Percentiles rank a stretch among this genome's conserved stretches.
Evolutionary conservation across 2,888 invertebrate genomes (phyloP).

Genomic region (Sinelater perroti): DNA sequence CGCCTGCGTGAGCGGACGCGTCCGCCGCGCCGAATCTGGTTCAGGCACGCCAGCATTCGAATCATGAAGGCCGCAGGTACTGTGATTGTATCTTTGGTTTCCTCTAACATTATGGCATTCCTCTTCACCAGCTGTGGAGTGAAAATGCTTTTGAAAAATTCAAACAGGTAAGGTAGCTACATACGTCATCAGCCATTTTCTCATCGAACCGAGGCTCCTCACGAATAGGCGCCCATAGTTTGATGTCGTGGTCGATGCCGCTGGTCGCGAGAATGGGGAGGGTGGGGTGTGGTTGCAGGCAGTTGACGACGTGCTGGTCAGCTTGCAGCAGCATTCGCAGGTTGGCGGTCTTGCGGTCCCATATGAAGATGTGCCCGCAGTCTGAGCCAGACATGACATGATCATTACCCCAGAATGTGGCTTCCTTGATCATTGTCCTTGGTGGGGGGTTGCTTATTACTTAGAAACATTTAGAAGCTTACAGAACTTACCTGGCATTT

Average conservation of each 20-base stretch:
- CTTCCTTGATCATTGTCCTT: conserved; percentile 86
- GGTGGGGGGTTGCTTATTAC: too few relatives aligned
- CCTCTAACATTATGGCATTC: conserved; percentile 85
- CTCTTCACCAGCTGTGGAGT: conserved; percentile 72
- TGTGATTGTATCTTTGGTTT: conserved; percentile 86
- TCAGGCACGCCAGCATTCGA: conserved; percentile 74
- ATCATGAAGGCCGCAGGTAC: conserved; percentile 90
- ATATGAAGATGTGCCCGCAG: conserved; percentile 86
- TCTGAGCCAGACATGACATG: conserved; percentile 89
- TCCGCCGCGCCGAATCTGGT: conserved; percentile 67
- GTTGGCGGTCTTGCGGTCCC: conserved; percentile 76
- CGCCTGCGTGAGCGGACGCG: conserved; percentile 40
- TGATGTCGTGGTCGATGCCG: conserved; percentile 89
- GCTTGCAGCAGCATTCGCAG: conserved; percentile 80
- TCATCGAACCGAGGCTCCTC: conserved; percentile 70
- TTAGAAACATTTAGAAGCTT: neutral
- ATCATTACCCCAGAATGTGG: conserved; percentile 83
- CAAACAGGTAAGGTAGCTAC: conserved; percentile 39
- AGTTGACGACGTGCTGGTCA: conserved; percentile 85
- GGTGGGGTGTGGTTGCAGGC: conserved; percentile 83
- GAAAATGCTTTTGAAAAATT: conserved; percentile 14
- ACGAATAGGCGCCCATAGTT: conserved; percentile 80
- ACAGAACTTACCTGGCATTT: conserved; percentile 70
- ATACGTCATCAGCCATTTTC: conserved; percentile 71
- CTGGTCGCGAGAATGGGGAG: conserved; percentile 81